Evolutionary conservation across 2,113 vertebrate genomes (phyloP).

Genomic region (Gopherus flavomarginatus): DNA sequence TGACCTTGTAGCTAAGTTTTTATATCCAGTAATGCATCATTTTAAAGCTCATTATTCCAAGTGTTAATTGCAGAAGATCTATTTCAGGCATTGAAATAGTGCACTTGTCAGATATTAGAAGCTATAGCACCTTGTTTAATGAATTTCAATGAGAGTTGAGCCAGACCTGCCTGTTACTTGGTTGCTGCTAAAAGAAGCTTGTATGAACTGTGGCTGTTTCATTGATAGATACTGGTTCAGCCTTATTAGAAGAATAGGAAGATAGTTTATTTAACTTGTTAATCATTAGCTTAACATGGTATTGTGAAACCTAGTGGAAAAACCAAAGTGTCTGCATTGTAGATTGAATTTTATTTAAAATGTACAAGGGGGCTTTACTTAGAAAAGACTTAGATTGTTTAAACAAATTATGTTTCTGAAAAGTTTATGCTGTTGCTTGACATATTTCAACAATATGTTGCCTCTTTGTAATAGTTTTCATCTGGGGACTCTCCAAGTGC

Average conservation of each 20-base stretch:
- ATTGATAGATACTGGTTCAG: background rate
- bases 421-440: background rate
- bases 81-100: background rate
- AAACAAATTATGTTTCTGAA: background rate
- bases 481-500: background rate
- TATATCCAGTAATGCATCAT: background rate
- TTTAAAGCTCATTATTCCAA: background rate
- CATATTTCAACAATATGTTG: background rate
- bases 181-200: constrained; percentile 75
- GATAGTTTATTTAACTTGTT: background rate
- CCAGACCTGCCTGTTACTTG: constrained; percentile 76
- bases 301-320: background rate
- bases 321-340: background rate
- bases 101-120: background rate
- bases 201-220: background rate
- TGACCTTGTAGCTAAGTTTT: background rate
- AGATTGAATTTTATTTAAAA: background rate
- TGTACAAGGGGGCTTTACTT: background rate
- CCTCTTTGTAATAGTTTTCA: background rate
- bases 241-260: background rate
- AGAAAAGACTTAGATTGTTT: background rate
- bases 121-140: background rate
- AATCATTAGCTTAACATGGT: background rate
- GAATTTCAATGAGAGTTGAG: background rate
- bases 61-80: background rate